Percentiles rank a stretch among this genome's conserved stretches.
Evolutionary conservation across 2,888 invertebrate genomes (phyloP).

Genomic region (Nesidiocoris tenuis): DNA sequence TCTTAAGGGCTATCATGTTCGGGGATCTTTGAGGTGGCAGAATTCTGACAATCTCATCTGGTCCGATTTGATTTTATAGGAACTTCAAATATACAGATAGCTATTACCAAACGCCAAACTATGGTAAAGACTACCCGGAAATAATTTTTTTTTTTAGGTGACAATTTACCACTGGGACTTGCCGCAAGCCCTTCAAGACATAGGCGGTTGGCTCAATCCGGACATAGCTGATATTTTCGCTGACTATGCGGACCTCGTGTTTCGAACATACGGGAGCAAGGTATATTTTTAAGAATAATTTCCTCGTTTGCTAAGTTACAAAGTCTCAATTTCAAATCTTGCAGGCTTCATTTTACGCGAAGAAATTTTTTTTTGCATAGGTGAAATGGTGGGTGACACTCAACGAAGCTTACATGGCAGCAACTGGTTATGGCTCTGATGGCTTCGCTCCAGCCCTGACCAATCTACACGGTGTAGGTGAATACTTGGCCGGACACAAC

Average conservation of each 20-base stretch:
- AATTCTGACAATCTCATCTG: too few relatives aligned
- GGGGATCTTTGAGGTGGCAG: too few relatives aligned
- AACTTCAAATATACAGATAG: too few relatives aligned
- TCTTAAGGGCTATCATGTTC: too few relatives aligned
- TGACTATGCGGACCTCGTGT: constrained; percentile 63
- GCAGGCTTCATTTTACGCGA: too few relatives aligned
- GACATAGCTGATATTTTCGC: constrained; percentile 60
- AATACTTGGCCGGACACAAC: constrained; percentile 66
- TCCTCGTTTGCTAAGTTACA: too few relatives aligned
- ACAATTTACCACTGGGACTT: constrained; percentile 73
- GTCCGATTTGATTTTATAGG: too few relatives aligned
- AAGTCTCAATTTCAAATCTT: too few relatives aligned
- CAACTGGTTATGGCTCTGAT: constrained; percentile 50
- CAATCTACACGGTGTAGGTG: constrained; percentile 60
- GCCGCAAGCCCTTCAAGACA: constrained; percentile 64
- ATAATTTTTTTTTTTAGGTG: constrained; percentile 53
- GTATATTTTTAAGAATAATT: too few relatives aligned
- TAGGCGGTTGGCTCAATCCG: constrained; percentile 65
- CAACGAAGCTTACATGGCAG: constrained; percentile 60
- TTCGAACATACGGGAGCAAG: constrained; percentile 51
- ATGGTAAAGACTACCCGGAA: too few relatives aligned
- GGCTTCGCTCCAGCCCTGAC: constrained; percentile 51
- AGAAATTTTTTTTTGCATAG: constrained; percentile 38
- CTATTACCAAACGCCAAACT: too few relatives aligned
- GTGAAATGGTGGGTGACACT: constrained; percentile 66